These are phyloP conservation scores for Ochlodes sylvanus DNA, from an alignment of 2,888 invertebrate genomes.

Conservation along the genomic window DNA sequence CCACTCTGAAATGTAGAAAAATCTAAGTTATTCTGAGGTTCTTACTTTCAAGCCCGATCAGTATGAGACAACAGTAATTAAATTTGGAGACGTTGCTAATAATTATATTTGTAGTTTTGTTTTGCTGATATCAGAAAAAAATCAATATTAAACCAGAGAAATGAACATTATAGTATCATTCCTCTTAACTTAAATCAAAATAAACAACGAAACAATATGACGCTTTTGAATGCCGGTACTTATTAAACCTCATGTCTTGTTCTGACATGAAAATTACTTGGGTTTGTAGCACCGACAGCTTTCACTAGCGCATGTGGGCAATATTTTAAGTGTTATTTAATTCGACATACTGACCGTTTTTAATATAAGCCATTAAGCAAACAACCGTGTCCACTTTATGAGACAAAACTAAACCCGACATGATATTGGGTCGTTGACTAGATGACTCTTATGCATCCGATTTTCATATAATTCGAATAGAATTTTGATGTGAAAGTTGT, in stretches of 20 bases:
- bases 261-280: conserved; percentile 55
- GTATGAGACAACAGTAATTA: too few relatives aligned
- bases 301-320: conserved; percentile 65
- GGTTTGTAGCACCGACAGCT: conserved; percentile 59
- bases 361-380: conserved; percentile 45
- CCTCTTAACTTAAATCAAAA: conserved; percentile 15
- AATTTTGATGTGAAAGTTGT: conserved; percentile 71
- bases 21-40: conserved; percentile 7
- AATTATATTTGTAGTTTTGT: too few relatives aligned
- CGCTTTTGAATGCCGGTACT: conserved; percentile 33
- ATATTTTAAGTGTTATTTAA: conserved; percentile 73
- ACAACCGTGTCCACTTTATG: conserved; percentile 58
- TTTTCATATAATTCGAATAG: conserved; percentile 58
- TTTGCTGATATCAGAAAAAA: too few relatives aligned
- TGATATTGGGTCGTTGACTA: conserved; percentile 49
- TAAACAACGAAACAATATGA: conserved; percentile 25
- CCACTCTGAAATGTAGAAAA: conserved; percentile 62
- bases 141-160: too few relatives aligned
- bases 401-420: conserved; percentile 50
- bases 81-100: too few relatives aligned
- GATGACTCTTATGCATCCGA: conserved; percentile 51
- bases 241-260: conserved; percentile 56
- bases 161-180: too few relatives aligned
- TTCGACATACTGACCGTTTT: conserved; percentile 68
- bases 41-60: neutral